Base-by-base conservation (phyloP, 2,797 vertebrate genomes). In the Hirundo rustica region DNA sequence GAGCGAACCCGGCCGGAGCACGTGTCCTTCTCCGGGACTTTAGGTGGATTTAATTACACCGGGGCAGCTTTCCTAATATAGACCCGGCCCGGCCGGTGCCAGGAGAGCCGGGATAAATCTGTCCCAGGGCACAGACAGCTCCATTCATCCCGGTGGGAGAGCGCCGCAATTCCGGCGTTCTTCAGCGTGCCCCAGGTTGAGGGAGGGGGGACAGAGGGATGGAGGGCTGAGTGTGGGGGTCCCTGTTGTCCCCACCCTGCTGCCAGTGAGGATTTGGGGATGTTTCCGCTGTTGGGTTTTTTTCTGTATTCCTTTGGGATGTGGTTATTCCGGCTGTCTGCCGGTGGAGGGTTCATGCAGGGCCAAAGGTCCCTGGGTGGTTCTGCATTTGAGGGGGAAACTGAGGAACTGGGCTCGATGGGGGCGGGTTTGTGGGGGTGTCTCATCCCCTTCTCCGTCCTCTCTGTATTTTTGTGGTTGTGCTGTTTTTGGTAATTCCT, bases 51-150 rank as follows among this genome's bases (percentile, higher is more conserved):
- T 96, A 91, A 93, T 96, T 96, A 95, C 95, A 96, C 92, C 55
- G 32, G 96, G 93, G 95, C 95, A 89, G 85, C 92, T 89, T 96
- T 96, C 96, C 95, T 64, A 94, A 96, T 95, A 96, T 96, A 96
- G 95, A 12, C 79, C 88, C 60, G 15, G 89, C 88, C 85, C 1
- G 2, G 78, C n/a, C 20, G 18, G 67, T 93, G 94, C 93, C 96
- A 90, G 95, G 61, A 82, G 92, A 92, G 95, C 94, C 2, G 2
- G 86, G 95, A 93, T 95, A 96, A 95, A 96, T 95, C 67, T 0
- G 78, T 86, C 93, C 89, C 89, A 18, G 85, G 89, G 84, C 88
- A 71, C 78, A 26, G 81, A 44, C 92, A 76, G 1, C 88, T 68
- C 73, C 88, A 80, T 92, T 90, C 93, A 87, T 89, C 92, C 77